These are phyloP conservation scores for Melanotaenia nigrans DNA, from an alignment of 2,797 vertebrate species.

Conservation along the genomic window DNA sequence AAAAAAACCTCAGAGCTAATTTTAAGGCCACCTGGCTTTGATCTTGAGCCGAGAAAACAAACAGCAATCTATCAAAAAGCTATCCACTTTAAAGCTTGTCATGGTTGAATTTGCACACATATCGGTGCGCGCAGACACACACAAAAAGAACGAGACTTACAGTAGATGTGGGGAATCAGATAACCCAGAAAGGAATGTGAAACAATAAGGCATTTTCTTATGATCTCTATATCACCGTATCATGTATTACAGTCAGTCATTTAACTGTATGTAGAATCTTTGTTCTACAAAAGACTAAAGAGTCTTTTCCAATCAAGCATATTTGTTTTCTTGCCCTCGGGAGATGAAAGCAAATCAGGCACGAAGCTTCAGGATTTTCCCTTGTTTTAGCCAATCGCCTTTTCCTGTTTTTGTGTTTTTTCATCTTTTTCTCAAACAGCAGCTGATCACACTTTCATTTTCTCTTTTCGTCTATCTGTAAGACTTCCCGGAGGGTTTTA, in stretches of 20 bases:
- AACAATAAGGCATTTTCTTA: constrained; percentile 26
- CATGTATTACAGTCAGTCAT: neutral
- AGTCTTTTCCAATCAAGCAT: neutral
- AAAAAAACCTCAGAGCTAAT: constrained; percentile 47
- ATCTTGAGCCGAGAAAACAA: constrained; percentile 71
- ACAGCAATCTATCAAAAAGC: constrained; percentile 54
- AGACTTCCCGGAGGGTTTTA: constrained; percentile 52
- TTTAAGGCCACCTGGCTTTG: constrained; percentile 72
- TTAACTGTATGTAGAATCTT: neutral
- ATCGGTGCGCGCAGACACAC: constrained; percentile 16
- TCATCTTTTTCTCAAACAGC: constrained; percentile 29
- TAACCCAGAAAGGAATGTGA: constrained; percentile 27
- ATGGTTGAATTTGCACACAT: constrained; percentile 22
- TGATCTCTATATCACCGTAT: neutral
- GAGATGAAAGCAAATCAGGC: constrained; percentile 13
- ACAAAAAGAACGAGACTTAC: constrained; percentile 19
- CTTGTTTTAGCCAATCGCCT: constrained; percentile 34
- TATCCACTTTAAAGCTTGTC: constrained; percentile 57
- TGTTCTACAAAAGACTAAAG: neutral
- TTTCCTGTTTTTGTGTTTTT: constrained; percentile 61
- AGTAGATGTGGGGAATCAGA: constrained; percentile 40
- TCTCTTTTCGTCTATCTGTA: constrained; percentile 31
- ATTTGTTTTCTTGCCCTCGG: constrained; percentile 25
- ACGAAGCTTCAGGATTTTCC: constrained; percentile 20
- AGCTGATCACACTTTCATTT: constrained; percentile 31